Evolutionary conservation across 1,140 invertebrate genomes (phyloP), one percentile per base, ranked within the genome.

Genomic region (Eriocheir sinensis): DNA sequence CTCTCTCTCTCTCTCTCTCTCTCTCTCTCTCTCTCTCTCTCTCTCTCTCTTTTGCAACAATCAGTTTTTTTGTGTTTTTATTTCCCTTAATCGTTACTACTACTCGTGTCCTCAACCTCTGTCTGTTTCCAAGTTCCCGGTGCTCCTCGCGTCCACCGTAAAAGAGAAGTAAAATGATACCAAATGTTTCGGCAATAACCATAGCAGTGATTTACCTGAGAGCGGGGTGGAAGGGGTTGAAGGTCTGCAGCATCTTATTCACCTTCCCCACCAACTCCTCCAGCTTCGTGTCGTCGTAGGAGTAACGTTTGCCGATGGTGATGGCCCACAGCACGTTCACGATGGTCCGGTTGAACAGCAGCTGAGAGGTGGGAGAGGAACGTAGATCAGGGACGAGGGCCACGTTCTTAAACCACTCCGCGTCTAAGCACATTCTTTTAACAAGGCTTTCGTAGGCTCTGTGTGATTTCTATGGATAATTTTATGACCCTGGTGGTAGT

Each of bases 301-400:
- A 91, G 72, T 91, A 94, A 4, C 93, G 30, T n/a, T 93, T 95
- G 0, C 95, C 95, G 8, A 92, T 95, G 0, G 90, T 86, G 30
- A 93, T 91, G n/a, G 92, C 95, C 95, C 95, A 95, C 27, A 95
- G 72, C 83, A 95, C 95, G 60, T 95, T 95, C 0, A 95, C 48
- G 38, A 95, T 93, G 38, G 90, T 93, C 12, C 48, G 53, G 95
- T 95, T 93, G 92, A 95, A 95, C 8, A 85, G n/a, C 3, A 91
- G 41, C 93, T 94, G 89, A 0, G 38, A 38, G 12, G 53, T n/a
- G n/a, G n/a, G n/a, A n/a, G n/a, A n/a, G n/a, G n/a, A n/a, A 30
- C 72, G 21, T 79, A 30, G 21, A 79, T 0, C 21, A 79, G 72
- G 2, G 72, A 79, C n/a, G n/a, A n/a, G n/a, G n/a, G n/a, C n/a